Conservation (phyloP, 2,888 invertebrate species). For the Opisthograptis luteolata region DNA sequence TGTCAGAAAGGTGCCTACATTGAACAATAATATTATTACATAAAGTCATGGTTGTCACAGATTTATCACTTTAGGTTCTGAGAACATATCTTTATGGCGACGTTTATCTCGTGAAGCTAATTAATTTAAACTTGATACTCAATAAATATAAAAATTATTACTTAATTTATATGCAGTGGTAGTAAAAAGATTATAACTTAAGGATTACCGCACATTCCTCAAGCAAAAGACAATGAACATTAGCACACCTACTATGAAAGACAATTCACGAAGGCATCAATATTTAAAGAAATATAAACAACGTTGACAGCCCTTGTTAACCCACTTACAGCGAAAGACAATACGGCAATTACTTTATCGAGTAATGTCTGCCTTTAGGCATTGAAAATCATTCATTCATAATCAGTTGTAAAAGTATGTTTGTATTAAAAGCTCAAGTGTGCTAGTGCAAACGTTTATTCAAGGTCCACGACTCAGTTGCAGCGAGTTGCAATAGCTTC, state of each 20-base stretch:
- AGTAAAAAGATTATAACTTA: too few species aligned
- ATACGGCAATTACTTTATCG: conserved; percentile 30
- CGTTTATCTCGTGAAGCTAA: neutral
- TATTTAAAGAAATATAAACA: neutral
- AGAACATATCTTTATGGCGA: neutral
- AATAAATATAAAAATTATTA: too few species aligned
- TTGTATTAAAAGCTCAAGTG: conserved; percentile 44
- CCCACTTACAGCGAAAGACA: conserved; percentile 27
- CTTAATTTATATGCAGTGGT: too few species aligned
- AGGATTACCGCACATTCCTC: too few species aligned
- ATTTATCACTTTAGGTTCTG: conserved; percentile 13
- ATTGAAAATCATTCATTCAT: conserved; percentile 41
- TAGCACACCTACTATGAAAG: too few species aligned
- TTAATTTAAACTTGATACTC: too few species aligned
- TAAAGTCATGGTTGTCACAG: conserved; percentile 16
- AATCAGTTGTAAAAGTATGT: conserved; percentile 34
- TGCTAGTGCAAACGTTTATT: conserved; percentile 50
- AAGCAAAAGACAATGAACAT: too few species aligned
- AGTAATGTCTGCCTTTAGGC: conserved; percentile 28
- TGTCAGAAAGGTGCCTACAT: conserved; percentile 33
- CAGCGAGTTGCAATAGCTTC: conserved; percentile 28
- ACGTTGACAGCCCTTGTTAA: conserved; percentile 15
- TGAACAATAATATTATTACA: conserved; percentile 20
- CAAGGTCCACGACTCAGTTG: conserved; percentile 47
- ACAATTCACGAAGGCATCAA: neutral